Percentiles rank a stretch among this genome's conserved stretches.
phyloP scores from a whole-genome alignment of 2,888 invertebrate species.

The Busseola fusca region DNA sequence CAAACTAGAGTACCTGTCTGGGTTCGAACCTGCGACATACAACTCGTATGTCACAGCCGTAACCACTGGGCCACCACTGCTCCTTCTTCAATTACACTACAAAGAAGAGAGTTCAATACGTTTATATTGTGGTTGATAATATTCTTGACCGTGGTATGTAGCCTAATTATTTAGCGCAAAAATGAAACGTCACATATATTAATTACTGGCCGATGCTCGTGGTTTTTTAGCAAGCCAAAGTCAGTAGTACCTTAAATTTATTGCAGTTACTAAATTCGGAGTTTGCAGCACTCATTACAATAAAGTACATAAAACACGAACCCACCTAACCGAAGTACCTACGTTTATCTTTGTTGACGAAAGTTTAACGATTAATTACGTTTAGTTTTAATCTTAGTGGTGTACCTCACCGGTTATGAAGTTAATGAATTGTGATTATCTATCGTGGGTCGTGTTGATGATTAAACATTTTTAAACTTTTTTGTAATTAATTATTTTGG shows the following conservation, averaged over 20 bases:
- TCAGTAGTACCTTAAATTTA: constrained; percentile 43
- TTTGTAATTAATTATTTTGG: not conserved
- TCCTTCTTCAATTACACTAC: no score
- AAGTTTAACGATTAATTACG: constrained; percentile 57
- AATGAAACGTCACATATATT: constrained; percentile 22
- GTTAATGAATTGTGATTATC: constrained; percentile 44
- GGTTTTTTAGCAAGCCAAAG: constrained; percentile 28
- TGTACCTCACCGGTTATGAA: constrained; percentile 43
- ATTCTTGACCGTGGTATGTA: not conserved
- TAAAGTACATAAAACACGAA: constrained; percentile 56
- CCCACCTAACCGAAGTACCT: constrained; percentile 54
- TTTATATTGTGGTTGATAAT: no score
- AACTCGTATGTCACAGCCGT: no score
- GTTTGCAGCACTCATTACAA: constrained; percentile 49
- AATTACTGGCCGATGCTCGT: constrained; percentile 23
- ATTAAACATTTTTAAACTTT: not conserved
- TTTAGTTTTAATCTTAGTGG: constrained; percentile 57
- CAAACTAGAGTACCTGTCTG: no score
- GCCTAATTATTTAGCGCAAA: not conserved
- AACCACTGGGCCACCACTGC: no score
- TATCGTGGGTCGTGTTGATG: constrained; percentile 16
- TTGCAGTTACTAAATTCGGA: constrained; percentile 48
- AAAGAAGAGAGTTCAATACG: no score
- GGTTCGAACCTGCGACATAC: no score
- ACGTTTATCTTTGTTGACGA: constrained; percentile 55